phyloP scores from a whole-genome alignment of 30 jellyfish, hydroid and myxozoan genomes.

The Rhopilema esculentum region DNA sequence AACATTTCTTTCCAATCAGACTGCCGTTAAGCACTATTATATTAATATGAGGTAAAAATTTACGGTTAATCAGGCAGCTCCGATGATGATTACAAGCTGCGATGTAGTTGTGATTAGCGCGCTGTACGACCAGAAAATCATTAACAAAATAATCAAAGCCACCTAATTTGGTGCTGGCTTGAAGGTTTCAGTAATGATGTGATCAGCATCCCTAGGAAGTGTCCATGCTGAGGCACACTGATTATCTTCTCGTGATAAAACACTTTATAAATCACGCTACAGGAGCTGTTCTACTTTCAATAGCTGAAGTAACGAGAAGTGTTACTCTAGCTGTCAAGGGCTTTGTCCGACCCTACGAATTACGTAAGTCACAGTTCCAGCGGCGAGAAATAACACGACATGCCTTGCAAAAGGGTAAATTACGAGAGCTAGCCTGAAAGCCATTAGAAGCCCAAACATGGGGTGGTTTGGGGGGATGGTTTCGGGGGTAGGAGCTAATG shows the following conservation, averaged over 20 bases:
- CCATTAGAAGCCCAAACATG: too few species aligned
- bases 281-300: slow-evolving; percentile 31
- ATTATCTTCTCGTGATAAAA: slow-evolving; percentile 31
- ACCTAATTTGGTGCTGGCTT: slow-evolving; percentile 36
- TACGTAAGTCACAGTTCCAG: slow-evolving; percentile 6
- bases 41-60: neutral
- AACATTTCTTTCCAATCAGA: neutral
- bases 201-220: slow-evolving; percentile 29
- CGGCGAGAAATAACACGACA: slow-evolving; percentile 12
- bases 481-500: too few species aligned
- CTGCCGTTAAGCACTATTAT: neutral
- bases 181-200: neutral
- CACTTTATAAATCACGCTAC: neutral
- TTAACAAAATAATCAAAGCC: neutral
- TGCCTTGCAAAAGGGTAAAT: neutral
- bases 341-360: slow-evolving; percentile 1
- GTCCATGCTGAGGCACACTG: neutral
- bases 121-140: neutral
- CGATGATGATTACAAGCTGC: neutral
- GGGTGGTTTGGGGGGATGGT: too few species aligned
- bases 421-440: too few species aligned
- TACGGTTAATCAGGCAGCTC: neutral
- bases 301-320: slow-evolving; percentile 10
- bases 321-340: slow-evolving; percentile 33
- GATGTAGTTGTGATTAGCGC: neutral